A percentile compares a stretch with the other conserved stretches of the same genome.
phyloP scores from a whole-genome alignment of 2,888 invertebrate genomes.

The Bugula neritina region DNA sequence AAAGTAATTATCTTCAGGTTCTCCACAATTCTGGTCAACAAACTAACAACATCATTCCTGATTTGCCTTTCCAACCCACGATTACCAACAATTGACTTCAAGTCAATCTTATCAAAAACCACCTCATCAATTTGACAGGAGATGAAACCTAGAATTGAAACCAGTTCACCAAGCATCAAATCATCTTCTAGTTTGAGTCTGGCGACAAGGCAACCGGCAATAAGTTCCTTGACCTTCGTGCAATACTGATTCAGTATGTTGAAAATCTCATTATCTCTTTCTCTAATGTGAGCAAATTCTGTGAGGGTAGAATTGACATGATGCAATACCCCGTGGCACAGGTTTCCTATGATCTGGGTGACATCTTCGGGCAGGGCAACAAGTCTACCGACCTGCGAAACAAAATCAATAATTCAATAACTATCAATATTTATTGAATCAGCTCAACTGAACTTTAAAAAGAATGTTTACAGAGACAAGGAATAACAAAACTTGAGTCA shows the following conservation, averaged over 20 bases:
- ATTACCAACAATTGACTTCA: neutral
- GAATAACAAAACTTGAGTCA: too few species aligned
- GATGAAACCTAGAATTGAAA: neutral
- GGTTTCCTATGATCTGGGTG: too few species aligned
- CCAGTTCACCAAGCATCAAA: neutral
- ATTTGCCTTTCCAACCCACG: neutral
- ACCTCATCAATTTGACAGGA: neutral
- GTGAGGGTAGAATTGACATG: too few species aligned
- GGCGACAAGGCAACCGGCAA: neutral
- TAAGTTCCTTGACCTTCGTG: neutral
- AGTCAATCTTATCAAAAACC: neutral
- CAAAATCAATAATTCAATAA: too few species aligned
- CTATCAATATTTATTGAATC: too few species aligned
- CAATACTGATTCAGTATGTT: neutral
- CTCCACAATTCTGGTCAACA: neutral
- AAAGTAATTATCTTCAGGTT: neutral
- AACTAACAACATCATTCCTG: neutral
- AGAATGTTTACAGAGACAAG: too few species aligned
- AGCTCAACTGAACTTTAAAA: too few species aligned
- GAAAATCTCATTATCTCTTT: neutral
- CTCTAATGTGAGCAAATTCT: too few species aligned
- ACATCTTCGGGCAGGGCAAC: too few species aligned
- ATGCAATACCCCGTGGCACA: too few species aligned
- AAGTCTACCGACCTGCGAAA: too few species aligned
- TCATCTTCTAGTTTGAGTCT: neutral